Evolutionary conservation across 2,888 invertebrate species (phyloP), one percentile per base, ranked within the genome.

Genomic region (Parnassius apollo): DNA sequence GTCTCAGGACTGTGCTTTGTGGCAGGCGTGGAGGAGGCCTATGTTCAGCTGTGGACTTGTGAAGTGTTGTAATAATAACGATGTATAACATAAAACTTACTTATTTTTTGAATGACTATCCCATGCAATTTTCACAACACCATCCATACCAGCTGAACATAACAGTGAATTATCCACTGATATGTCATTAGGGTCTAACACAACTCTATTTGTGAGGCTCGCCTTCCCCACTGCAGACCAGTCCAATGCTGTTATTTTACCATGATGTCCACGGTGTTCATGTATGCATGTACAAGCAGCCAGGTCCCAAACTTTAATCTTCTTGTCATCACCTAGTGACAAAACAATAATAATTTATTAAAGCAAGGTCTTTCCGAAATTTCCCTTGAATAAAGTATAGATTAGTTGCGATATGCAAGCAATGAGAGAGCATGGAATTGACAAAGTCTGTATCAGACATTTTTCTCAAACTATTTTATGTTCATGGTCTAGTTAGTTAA

Each of bases 251-350:
- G 93, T 93, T 12, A 95, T 91, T 57, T 93, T 93, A 46, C 94
- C 93, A 51, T 93, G 93, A 74, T 95, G 95, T 0, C 94, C 94
- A 68, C 93, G 88, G 64, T 95, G 90, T 76, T 95, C 95, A 66
- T 93, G 92, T 12, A 95, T 78, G 65, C 94, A 89, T 56, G 93
- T 93, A 9, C 95, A 94, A 25, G 93, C 92, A 4, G 94, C 92
- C 68, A 96, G 78, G 77, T 96, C 96, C 96, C 96, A 96, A 22
- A 96, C 91, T 81, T 94, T 92, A 13, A 96, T 93, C 71, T 93
- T 92, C 71, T 94, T 93, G 76, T 96, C 96, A 72, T 95, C 96
- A 67, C 94, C 95, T 93, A 73, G 44, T 11, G 35, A 35, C 35
- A 35, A 35, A 35, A 35, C 4, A 35, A 35, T 35, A 7, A 18